A percentile compares a stretch with the other conserved stretches of the same genome.
phyloP scores from a whole-genome alignment of 2,888 invertebrate genomes.

The Ceraclea dissimilis region DNA sequence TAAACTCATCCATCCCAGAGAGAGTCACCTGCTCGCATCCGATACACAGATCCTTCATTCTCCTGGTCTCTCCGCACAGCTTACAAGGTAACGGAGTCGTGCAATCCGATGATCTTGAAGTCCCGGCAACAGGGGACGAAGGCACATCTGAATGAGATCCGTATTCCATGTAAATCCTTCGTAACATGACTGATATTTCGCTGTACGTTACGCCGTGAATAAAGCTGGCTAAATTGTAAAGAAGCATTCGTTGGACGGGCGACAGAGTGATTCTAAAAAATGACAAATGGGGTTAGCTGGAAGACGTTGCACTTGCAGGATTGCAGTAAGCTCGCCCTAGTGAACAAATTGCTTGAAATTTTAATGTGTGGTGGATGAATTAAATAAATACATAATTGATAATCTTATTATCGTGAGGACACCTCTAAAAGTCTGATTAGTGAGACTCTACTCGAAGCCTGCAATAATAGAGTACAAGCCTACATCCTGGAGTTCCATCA shows the following conservation, averaged over 20 bases:
- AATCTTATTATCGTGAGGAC: no score
- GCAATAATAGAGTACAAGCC: no score
- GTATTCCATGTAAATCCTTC: slow-evolving; percentile 21
- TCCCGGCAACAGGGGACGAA: background rate
- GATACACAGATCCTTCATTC: slow-evolving; percentile 34
- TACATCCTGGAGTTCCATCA: no score
- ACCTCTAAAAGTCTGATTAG: no score
- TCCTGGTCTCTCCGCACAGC: slow-evolving; percentile 18
- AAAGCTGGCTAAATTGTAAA: slow-evolving; percentile 25
- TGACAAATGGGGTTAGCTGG: no score
- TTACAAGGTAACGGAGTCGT: slow-evolving; percentile 6
- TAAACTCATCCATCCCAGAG: slow-evolving; percentile 7
- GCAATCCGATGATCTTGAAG: no score
- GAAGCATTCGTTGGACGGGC: slow-evolving; percentile 16
- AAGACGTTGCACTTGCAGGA: no score
- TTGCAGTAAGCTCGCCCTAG: no score
- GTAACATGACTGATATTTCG: slow-evolving; percentile 15
- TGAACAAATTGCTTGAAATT: no score
- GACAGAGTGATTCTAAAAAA: slow-evolving; percentile 32
- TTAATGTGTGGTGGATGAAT: no score
- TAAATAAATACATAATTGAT: no score
- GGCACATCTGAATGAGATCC: background rate
- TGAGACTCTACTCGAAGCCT: no score
- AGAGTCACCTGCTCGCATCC: slow-evolving; percentile 36
- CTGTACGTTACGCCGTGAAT: slow-evolving; percentile 23